phyloP scores from a whole-genome alignment of 1,140 invertebrate genomes.

The Leptinotarsa texana region DNA sequence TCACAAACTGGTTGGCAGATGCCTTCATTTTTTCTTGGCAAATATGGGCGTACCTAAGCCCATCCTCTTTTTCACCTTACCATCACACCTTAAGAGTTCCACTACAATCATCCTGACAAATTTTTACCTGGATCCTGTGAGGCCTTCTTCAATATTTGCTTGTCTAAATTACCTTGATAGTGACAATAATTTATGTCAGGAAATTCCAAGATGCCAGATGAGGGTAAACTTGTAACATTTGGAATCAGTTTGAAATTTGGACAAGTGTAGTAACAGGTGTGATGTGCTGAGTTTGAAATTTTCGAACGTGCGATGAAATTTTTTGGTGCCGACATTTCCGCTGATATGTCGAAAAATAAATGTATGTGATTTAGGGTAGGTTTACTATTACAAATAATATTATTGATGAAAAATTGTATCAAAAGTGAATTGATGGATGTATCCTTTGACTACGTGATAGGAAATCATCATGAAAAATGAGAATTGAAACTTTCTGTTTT shows the following conservation, averaged over 20 bases:
- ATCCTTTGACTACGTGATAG: no score
- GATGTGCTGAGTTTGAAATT: neutral
- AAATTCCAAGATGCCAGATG: slow-evolving; percentile 17
- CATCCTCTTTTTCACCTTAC: neutral
- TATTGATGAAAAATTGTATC: no score
- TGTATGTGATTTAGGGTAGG: neutral
- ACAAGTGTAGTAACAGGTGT: slow-evolving; percentile 5
- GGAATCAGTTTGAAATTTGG: neutral
- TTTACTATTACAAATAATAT: no score
- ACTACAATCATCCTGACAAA: neutral
- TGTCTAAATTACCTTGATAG: no score
- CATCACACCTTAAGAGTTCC: slow-evolving; percentile 6
- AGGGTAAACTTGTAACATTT: neutral
- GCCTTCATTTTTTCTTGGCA: slow-evolving; percentile 12
- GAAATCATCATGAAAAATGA: no score
- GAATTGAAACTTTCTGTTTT: no score
- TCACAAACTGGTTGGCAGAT: neutral
- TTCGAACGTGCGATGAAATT: neutral
- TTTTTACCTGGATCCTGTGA: neutral
- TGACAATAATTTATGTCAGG: slow-evolving; percentile 1
- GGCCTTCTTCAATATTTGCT: neutral
- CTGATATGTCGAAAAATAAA: neutral
- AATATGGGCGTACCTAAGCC: neutral
- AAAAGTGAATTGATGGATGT: no score
- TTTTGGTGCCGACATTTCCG: neutral